Evolutionary conservation across 2,797 vertebrate genomes (phyloP).

Genomic region (Carapus acus): DNA sequence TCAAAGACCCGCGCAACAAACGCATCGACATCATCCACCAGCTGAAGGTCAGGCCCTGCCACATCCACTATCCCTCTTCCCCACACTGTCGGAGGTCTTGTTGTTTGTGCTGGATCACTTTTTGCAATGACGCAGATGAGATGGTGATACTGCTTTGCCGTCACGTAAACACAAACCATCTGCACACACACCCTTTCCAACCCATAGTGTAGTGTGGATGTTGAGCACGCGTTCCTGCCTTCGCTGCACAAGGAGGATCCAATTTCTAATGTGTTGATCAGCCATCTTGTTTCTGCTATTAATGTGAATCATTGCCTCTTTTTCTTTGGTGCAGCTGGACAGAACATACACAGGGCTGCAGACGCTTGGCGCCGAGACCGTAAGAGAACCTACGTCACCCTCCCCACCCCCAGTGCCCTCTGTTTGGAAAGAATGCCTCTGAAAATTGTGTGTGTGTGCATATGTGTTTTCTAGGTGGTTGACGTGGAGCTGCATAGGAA

Average conservation of each 20-base stretch:
- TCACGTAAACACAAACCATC: too few species aligned
- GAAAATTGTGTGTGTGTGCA: constrained; percentile 4
- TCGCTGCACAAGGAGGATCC: too few species aligned
- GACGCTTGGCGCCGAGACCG: constrained; percentile 97
- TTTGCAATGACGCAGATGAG: background rate
- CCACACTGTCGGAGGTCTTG: background rate
- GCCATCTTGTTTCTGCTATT: background rate
- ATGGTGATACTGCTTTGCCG: too few species aligned
- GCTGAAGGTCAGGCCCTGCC: constrained; percentile 81
- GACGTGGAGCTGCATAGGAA: constrained; percentile 93
- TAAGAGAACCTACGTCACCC: constrained; percentile 87
- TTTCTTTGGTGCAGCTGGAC: constrained; percentile 80
- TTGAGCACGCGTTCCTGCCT: too few species aligned
- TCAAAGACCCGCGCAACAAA: constrained; percentile 98
- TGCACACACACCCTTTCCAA: too few species aligned
- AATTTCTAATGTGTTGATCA: background rate
- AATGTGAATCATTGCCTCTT: constrained; percentile 5
- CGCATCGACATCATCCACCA: constrained; percentile 98
- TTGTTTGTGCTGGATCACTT: too few species aligned
- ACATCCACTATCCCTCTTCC: constrained; percentile 1
- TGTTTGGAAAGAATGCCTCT: constrained; percentile 10
- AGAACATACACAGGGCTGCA: constrained; percentile 97
- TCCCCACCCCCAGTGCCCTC: constrained; percentile 4
- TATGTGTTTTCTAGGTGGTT: constrained; percentile 79
- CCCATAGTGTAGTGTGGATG: too few species aligned